These are phyloP conservation scores for Drosophila kokeensis DNA, from an alignment of 2,888 invertebrate genomes.

Conservation along the genomic window DNA sequence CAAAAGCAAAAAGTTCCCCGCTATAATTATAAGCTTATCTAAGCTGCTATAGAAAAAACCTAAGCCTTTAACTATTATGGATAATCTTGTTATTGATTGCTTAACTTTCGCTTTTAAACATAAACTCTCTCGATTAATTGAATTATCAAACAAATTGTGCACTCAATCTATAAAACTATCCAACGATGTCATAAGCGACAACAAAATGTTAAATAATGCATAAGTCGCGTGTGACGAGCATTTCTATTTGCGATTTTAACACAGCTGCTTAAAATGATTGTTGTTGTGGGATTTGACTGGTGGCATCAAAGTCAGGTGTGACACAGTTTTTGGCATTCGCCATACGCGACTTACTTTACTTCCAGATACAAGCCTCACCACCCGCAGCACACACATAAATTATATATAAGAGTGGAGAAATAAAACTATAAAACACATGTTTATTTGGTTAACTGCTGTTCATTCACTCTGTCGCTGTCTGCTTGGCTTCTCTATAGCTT, in stretches of 20 bases:
- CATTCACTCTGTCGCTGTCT: constrained; percentile 26
- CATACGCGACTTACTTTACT: constrained; percentile 63
- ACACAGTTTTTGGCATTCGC: constrained; percentile 75
- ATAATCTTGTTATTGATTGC: constrained; percentile 27
- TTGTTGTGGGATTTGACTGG: constrained; percentile 34
- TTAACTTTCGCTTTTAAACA: constrained; percentile 34
- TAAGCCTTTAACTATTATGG: constrained; percentile 6
- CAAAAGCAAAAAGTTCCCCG: constrained; percentile 22
- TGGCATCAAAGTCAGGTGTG: constrained; percentile 68
- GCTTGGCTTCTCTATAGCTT: constrained; percentile 55
- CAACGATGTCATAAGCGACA: constrained; percentile 64
- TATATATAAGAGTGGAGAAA: constrained; percentile 12
- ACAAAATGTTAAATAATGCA: constrained; percentile 69
- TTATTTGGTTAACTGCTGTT: constrained; percentile 54
- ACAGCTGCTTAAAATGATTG: constrained; percentile 29
- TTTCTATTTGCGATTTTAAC: constrained; percentile 61
- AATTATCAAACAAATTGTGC: constrained; percentile 64
- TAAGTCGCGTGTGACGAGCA: constrained; percentile 62
- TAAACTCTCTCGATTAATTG: constrained; percentile 46
- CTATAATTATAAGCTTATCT: not conserved
- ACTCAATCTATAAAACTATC: constrained; percentile 46
- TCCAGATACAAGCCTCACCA: constrained; percentile 33
- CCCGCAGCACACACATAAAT: constrained; percentile 12
- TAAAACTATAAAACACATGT: constrained; percentile 62
- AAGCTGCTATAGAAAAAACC: not conserved